Evolutionary conservation across 2,797 vertebrate genomes (phyloP), one percentile per base, ranked within the genome.

Genomic region (Liparis tanakae): DNA sequence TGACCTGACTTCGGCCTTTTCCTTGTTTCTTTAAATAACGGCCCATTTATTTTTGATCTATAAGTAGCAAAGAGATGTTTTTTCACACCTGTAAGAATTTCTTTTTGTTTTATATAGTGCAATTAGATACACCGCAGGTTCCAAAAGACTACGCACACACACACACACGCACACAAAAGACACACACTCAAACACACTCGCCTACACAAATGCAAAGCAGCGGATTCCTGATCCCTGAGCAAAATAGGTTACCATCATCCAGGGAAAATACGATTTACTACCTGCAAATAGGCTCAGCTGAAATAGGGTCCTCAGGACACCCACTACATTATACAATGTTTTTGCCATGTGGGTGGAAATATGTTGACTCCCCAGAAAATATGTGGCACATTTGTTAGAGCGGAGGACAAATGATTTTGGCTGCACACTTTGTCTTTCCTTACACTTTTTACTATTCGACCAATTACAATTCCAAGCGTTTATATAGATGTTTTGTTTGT

Each of bases 171-270:
- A 50, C 48, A 88, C 81, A 74, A 65, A 75, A 74, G 57, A 36
- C 53, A 44, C 67, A 67, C 36, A 44, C 34, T 71, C 57, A 53
- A 34, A 72, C 80, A 59, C 59, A 61, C 44, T 66, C 51, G 7
- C 72, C 76, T 64, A 88, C 84, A 78, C 70, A 67, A 48, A 91
- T 72, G 67, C 82, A 85, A 82, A 82, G 79, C 76, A 71, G 78
- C 37, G 0, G 20, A 83, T 82, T 82, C 60, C 76, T 72, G 74
- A 81, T 86, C 76, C 62, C 68, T 71, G 67, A 60, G 78, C 87
- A 87, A 90, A 90, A 87, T 88, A 88, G 88, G 88, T 90, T 91
- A 84, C 76, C 65, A 59, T 83, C 78, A 69, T 17, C 10, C 8
- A 37, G 61, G 73, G 80, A 82, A 91, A 91, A 89, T 81, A 71